Base-by-base conservation (phyloP, 2,113 vertebrate species). In the Brachionichthys hirsutus region DNA sequence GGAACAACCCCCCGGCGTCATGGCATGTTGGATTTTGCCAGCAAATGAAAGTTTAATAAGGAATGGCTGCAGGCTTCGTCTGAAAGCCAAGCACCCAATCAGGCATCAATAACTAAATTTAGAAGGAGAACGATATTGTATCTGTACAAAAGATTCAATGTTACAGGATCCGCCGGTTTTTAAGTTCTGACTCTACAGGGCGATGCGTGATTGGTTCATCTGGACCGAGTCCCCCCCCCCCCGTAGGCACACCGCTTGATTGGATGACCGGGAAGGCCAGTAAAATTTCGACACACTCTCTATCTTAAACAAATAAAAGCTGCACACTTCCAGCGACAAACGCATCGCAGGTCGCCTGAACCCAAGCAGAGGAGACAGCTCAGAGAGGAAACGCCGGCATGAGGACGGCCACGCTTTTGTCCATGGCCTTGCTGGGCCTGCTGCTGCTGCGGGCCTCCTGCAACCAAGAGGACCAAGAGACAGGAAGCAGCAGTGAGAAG, bases 211-310 rank as follows among this genome's bases (percentile, higher is more conserved):
- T 74, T 82, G 82, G 84, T 14, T 12, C 17, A 6, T 48, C 48
- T 34, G 43, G 16, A 60, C 44, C 46, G 24, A 64, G 47, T 52
- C 18, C 12, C 30, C 20, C 5, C 34, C 2, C 36, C 24, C 24
- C 47, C 12, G 15, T 22, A 53, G 54, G 48, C n/a, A 0, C 12
- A 1, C 9, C 48, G 1, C 36, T 30, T 63, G 84, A 88, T 89
- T 89, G 87, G 87, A 30, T 9, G 38, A 70, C 36, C 20, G 16
- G 17, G 51, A 57, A 83, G 77, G 71, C 87, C 87, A 89, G 87
- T 88, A 57, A 73, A 46, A 81, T 79, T 82, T 45, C 4, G 83
- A 85, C 88, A 87, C 82, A 70, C 73, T 44, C 82, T 59, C 18
- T 40, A 53, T 45, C 51, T 19, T 15, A 45, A n/a, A 77, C 64